phyloP scores from a whole-genome alignment of 2,113 vertebrate genomes.

The Myrmophylax atrothorax region DNA sequence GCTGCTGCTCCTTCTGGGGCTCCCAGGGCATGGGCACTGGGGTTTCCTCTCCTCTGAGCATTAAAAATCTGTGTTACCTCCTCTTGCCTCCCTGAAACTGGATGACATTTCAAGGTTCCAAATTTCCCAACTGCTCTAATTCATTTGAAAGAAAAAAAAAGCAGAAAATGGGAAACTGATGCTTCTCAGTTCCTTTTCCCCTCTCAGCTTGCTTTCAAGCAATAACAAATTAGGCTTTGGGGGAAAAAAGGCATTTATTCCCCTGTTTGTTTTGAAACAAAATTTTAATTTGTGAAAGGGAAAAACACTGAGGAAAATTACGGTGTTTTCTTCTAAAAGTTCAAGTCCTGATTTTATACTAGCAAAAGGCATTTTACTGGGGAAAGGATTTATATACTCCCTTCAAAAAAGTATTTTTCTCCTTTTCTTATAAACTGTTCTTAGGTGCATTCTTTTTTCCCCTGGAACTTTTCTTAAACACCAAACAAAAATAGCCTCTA shows the following conservation, averaged over 20 bases:
- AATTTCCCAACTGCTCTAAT: background rate
- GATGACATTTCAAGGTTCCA: background rate
- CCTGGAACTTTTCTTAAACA: background rate
- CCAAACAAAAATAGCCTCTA: background rate
- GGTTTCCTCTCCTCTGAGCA: accelerated
- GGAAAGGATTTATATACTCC: background rate
- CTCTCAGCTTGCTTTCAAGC: background rate
- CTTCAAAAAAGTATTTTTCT: background rate
- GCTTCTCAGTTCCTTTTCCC: background rate
- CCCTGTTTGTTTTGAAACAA: background rate
- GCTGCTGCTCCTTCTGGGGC: background rate
- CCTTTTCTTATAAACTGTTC: background rate
- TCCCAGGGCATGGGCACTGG: background rate
- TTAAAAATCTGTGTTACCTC: accelerated
- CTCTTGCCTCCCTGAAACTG: background rate
- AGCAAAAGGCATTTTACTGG: background rate
- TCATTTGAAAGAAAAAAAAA: background rate
- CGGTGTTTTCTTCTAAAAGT: background rate
- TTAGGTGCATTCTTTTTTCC: background rate
- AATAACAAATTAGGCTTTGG: background rate
- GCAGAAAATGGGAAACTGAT: background rate
- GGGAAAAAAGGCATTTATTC: background rate
- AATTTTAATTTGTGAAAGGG: background rate
- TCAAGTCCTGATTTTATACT: background rate
- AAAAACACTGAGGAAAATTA: background rate